These are phyloP conservation scores for Ceratina calcarata DNA, from an alignment of 1,140 invertebrate species.

Conservation along the genomic window DNA sequence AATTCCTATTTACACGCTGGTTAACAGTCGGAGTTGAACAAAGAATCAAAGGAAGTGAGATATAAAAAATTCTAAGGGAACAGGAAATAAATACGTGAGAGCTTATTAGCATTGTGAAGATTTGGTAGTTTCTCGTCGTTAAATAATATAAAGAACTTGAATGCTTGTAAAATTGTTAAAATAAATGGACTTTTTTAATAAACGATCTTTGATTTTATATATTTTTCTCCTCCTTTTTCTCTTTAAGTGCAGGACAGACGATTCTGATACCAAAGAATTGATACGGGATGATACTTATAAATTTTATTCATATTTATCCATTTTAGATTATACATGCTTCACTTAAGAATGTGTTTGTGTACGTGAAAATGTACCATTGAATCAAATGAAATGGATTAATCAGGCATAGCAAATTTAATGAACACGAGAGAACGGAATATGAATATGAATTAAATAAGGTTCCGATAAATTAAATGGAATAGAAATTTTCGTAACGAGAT, in stretches of 20 bases:
- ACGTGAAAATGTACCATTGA: neutral
- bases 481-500: too few relatives aligned
- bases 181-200: neutral
- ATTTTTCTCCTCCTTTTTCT: neutral
- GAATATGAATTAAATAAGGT: neutral
- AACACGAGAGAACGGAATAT: neutral
- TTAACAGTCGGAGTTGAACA: conserved; percentile 12
- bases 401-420: neutral
- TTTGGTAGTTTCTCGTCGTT: too few relatives aligned
- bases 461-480: too few relatives aligned
- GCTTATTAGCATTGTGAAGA: too few relatives aligned
- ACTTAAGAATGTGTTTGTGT: neutral
- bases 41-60: conserved; percentile 29
- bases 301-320: too few relatives aligned
- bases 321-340: too few relatives aligned
- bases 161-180: neutral
- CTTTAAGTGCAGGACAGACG: too few relatives aligned
- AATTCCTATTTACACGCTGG: conserved; percentile 38
- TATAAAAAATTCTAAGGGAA: conserved; percentile 6
- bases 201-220: too few relatives aligned
- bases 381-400: neutral
- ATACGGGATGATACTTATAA: too few relatives aligned
- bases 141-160: neutral
- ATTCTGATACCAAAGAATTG: too few relatives aligned
- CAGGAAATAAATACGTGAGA: conserved; percentile 25